Conservation (phyloP, 2,797 vertebrate species). For the Thripadectes ignobilis region DNA sequence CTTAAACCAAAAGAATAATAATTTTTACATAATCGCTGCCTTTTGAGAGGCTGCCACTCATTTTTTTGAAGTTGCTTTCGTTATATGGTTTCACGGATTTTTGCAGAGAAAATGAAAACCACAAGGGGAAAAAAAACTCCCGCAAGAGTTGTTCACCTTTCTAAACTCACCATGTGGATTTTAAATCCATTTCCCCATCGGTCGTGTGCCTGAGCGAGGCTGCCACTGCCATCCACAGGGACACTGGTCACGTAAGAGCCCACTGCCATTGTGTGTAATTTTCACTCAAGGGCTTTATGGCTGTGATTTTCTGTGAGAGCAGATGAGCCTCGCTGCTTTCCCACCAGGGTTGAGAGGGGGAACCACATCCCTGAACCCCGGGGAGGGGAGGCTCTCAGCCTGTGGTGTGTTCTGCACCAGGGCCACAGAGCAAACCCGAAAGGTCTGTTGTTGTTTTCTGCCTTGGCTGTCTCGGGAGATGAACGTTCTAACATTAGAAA, state of each 20-base stretch:
- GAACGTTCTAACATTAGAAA: too few relatives aligned
- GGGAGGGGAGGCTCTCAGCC: background rate
- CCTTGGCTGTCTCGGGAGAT: fast-evolving
- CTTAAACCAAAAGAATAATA: background rate
- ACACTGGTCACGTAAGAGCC: background rate
- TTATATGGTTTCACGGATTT: fast-evolving
- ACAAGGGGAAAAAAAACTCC: too few relatives aligned
- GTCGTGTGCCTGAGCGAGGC: background rate
- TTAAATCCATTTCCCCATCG: background rate
- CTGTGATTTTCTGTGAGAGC: background rate
- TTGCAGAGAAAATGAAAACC: background rate
- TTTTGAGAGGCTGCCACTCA: fast-evolving
- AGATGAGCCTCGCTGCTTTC: background rate
- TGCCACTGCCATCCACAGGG: background rate
- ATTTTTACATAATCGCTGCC: background rate
- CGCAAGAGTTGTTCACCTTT: background rate
- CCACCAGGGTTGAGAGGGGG: background rate
- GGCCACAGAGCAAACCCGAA: background rate
- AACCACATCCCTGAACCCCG: background rate
- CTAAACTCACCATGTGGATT: background rate
- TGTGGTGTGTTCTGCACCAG: background rate
- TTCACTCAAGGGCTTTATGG: background rate
- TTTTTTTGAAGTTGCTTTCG: background rate
- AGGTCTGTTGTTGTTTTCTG: background rate
- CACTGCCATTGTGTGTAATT: background rate